A percentile compares a stretch with the other conserved stretches of the same genome.
Evolutionary conservation across 2,797 vertebrate genomes (phyloP).

Genomic region (Chelon auratus): DNA sequence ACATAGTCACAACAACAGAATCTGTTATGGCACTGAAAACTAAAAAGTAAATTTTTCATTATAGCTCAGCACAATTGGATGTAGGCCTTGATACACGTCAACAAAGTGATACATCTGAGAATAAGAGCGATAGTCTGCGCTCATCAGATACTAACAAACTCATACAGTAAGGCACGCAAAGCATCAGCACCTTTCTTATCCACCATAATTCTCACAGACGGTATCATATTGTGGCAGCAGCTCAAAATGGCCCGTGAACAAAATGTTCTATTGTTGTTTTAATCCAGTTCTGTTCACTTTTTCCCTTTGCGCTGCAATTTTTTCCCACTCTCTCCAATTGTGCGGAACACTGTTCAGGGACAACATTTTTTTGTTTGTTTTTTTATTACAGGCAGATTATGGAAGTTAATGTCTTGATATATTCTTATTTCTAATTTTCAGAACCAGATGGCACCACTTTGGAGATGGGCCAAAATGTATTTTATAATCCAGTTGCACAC

Average conservation of each 20-base stretch:
- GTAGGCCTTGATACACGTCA: slow-evolving; percentile 30
- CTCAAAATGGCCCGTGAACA: slow-evolving; percentile 64
- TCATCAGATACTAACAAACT: slow-evolving; percentile 23
- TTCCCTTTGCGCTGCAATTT: slow-evolving; percentile 40
- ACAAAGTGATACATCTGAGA: slow-evolving; percentile 17
- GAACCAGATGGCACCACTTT: neutral
- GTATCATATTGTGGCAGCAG: slow-evolving; percentile 56
- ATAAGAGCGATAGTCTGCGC: slow-evolving; percentile 20
- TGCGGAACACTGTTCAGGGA: slow-evolving; percentile 40
- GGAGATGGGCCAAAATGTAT: neutral
- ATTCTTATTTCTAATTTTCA: slow-evolving; percentile 6
- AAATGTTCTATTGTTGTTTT: slow-evolving; percentile 65
- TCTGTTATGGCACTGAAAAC: slow-evolving; percentile 31
- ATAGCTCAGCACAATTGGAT: slow-evolving; percentile 33
- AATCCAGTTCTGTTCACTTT: slow-evolving; percentile 50
- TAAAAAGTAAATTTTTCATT: slow-evolving; percentile 5
- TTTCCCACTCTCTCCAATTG: slow-evolving; percentile 26
- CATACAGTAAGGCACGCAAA: neutral
- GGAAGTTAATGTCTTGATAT: slow-evolving; percentile 2
- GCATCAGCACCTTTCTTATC: slow-evolving; percentile 60
- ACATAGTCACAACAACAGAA: slow-evolving; percentile 42
- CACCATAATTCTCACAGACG: slow-evolving; percentile 36
- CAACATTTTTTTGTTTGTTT: slow-evolving; percentile 10
- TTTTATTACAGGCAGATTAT: slow-evolving; percentile 21
- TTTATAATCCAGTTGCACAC: neutral